Base-by-base conservation (phyloP, 2,888 invertebrate species). In the Hydroisotoma schaefferi region DNA sequence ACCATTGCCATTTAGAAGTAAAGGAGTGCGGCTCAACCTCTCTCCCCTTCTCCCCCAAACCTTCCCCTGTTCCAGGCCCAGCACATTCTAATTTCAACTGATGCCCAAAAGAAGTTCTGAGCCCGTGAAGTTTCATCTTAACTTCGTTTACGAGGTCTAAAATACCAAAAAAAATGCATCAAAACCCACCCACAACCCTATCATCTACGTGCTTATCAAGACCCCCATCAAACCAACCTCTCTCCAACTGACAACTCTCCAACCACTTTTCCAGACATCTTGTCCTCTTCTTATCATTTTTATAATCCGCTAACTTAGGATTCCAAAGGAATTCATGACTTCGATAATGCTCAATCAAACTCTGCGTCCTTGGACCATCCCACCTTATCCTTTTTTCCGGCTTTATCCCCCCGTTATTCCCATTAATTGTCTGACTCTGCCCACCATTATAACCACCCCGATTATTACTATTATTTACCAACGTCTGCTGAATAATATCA, bases 1-100 rank as follows among this genome's bases (percentile, higher is more conserved):
- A 66, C 66, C 66, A 66, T 43, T 66, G 66, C 66, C 66, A 66
- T 22, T 66, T 66, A 22, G 66, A 66, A 5, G 48, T 44, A 33
- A 58, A 61, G 22, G 62, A 44, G n/a, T 40, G 37, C 3, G 28
- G 27, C 28, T 52, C 52, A n/a, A n/a, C n/a, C n/a, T n/a, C n/a
- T n/a, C n/a, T n/a, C n/a, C n/a, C n/a, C n/a, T n/a, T n/a, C 23
- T 43, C 52, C n/a, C 29, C 33, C 2, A 33, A 29, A 20, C 29
- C 23, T 25, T 25, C 5, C 3, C 46, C 47, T n/a, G 20, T 52
- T 33, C 63, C 60, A 2, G 46, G 54, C 28, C 61, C 63, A 2
- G 63, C 55, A 15, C 53, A 59, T 49, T 66, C 66, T 61, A 66
- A 53, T 51, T 63, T 66, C 18, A 66, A 26, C 40, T 66, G 63